Evolutionary conservation across 2,113 vertebrate species (phyloP), one percentile per base, ranked within the genome.

Genomic region (Physeter macrocephalus): DNA sequence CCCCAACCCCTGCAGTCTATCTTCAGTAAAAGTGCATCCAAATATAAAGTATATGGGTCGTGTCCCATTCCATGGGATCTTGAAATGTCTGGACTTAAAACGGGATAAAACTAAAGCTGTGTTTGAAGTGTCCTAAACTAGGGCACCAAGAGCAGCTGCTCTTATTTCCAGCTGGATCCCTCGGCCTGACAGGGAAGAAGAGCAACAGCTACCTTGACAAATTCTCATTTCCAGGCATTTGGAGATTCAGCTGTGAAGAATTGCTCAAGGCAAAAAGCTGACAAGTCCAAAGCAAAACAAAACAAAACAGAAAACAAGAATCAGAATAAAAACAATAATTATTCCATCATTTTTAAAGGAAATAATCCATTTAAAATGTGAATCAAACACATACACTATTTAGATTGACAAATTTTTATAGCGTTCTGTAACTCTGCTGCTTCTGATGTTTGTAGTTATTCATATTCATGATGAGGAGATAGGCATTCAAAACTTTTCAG

Each of bases 21-120:
- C 92, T 85, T 97, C 96, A 95, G 96, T 95, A 96, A 92, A 95
- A 92, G 90, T 88, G 36, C 78, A 95, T 88, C 96, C 93, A 98
- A 97, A 97, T 98, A 97, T 95, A 97, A 97, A 98, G 84, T 72
- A 64, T 71, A 97, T 96, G 95, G 96, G 93, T 97, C 87, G 4
- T 90, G 93, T 96, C 95, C 96, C 96, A 94, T 97, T 98, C 96
- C 97, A 97, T 4, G 54, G 89, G 83, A 91, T 97, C 95, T 95
- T 98, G 97, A 97, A 95, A 97, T 98, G 77, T 97, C 95, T 98
- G 71, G 67, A 88, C 94, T 98, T 95, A 97, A 77, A 96, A 77
- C 1, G 71, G 97, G 96, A 96, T 97, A 93, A 98, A 93, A 90
- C 57, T 90, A 88, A 94, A 84, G 82, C 82, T 90, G 89, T 74